These are phyloP conservation scores for Orchesella cincta DNA, from an alignment of 1,140 invertebrate species.

Conservation along the genomic window DNA sequence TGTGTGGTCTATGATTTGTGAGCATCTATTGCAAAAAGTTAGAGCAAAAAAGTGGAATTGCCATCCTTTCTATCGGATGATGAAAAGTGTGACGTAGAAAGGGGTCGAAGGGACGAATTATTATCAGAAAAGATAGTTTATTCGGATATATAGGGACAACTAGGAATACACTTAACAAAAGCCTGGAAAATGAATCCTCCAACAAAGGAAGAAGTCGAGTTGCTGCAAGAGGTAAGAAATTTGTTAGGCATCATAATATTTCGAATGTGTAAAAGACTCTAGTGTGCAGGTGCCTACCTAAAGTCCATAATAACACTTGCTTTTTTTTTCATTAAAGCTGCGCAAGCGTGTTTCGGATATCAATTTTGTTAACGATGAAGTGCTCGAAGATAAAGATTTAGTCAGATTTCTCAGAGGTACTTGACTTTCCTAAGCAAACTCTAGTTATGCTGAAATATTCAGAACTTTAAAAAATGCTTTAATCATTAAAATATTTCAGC, in stretches of 20 bases:
- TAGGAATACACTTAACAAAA: too few relatives aligned
- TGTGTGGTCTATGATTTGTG: too few relatives aligned
- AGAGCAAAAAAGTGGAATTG: too few relatives aligned
- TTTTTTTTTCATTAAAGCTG: not conserved
- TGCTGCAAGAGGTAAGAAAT: not conserved
- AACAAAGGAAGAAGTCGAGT: not conserved
- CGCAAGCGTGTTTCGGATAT: not conserved
- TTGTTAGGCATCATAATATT: not conserved
- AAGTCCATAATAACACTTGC: too few relatives aligned
- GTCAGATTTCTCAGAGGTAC: not conserved
- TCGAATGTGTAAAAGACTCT: too few relatives aligned
- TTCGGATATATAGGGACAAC: too few relatives aligned
- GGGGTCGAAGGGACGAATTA: too few relatives aligned
- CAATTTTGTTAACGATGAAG: not conserved
- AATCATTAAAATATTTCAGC: conserved; percentile 62
- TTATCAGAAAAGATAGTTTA: too few relatives aligned
- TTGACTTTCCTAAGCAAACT: conserved; percentile 8
- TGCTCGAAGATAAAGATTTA: not conserved
- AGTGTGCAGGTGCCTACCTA: too few relatives aligned
- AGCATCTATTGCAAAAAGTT: too few relatives aligned
- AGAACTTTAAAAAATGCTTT: conserved; percentile 21
- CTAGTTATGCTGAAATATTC: conserved; percentile 57
- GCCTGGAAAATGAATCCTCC: not conserved
- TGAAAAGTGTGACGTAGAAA: too few relatives aligned
- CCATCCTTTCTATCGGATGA: too few relatives aligned